Base-by-base conservation (phyloP, 2,797 vertebrate species). In the Luscinia megarhynchos region DNA sequence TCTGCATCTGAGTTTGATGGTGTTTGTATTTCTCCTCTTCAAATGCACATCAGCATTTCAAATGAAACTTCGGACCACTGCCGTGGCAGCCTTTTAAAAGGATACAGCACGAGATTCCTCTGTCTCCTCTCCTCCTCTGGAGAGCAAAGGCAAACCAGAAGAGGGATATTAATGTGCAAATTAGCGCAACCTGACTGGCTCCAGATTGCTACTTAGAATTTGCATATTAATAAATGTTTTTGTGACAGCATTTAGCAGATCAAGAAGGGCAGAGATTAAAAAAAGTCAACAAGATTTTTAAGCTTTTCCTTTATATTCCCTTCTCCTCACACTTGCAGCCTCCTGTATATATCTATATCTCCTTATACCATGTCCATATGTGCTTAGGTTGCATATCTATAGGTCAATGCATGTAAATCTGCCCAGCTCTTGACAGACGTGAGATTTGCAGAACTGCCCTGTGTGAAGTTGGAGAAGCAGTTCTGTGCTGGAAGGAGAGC, bases 161-260 rank as follows among this genome's bases (percentile, higher is more conserved):
- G 97, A 98, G 97, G 96, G 97, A 98, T 98, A 98, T 98, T 98
- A 98, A 98, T 98, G 98, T 98, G 98, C 98, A 98, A 98, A 98
- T 98, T 98, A 98, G 97, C 90, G 57, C 97, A 98, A 97, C 97
- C 97, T 98, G 97, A 98, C 98, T 98, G 97, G 96, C 96, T 98
- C 97, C 97, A 98, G 97, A 98, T 98, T 98, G 97, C 97, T 97
- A 97, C 97, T 97, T 97, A 97, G 95, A 97, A 98, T 98, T 98
- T 98, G 98, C 98, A 98, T 98, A 98, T 98, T 98, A 98, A 98
- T 98, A 98, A 98, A 98, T 98, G 97, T 97, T 97, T 98, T 98
- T 97, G 97, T 97, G 97, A 97, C 97, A 98, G 97, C 96, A 90
- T 98, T 98, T 98, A 98, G 96, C 95, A 97, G 98, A 98, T 98